Conservation (phyloP, 2,113 vertebrate genomes). For the Strigops habroptila region DNA sequence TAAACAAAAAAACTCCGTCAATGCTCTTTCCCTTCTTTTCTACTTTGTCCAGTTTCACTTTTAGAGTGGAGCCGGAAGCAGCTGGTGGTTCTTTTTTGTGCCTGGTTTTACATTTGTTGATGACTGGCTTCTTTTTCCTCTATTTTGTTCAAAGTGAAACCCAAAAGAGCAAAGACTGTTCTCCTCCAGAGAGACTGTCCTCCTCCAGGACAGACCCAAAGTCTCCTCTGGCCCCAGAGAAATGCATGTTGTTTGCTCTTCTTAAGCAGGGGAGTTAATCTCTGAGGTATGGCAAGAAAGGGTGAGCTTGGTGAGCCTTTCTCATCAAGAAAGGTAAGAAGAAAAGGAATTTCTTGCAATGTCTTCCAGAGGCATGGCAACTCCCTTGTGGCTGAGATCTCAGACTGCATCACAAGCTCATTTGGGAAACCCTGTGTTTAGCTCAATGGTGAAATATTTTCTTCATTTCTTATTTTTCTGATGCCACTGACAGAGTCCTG, state of each 20-base stretch:
- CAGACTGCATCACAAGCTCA: neutral
- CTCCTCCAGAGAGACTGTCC: neutral
- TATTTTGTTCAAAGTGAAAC: neutral
- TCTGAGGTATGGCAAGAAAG: neutral
- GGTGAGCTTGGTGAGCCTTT: neutral
- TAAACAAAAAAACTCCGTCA: neutral
- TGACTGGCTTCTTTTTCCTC: neutral
- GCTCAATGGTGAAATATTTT: neutral
- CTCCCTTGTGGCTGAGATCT: neutral
- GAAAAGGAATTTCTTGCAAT: neutral
- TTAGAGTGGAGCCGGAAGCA: neutral
- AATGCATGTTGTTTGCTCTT: neutral
- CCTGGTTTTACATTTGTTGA: neutral
- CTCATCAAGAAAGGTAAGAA: neutral
- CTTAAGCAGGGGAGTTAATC: neutral
- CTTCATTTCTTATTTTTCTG: neutral
- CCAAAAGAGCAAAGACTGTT: neutral
- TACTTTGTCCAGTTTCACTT: neutral
- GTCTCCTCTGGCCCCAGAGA: neutral
- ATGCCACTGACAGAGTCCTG: neutral
- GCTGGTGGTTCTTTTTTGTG: neutral
- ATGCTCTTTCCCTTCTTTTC: neutral
- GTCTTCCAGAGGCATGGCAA: neutral
- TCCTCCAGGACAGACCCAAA: neutral
- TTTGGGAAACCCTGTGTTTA: rapidly evolving